Base-by-base conservation (phyloP, 2,113 vertebrate genomes). In the Urocolius indicus region DNA sequence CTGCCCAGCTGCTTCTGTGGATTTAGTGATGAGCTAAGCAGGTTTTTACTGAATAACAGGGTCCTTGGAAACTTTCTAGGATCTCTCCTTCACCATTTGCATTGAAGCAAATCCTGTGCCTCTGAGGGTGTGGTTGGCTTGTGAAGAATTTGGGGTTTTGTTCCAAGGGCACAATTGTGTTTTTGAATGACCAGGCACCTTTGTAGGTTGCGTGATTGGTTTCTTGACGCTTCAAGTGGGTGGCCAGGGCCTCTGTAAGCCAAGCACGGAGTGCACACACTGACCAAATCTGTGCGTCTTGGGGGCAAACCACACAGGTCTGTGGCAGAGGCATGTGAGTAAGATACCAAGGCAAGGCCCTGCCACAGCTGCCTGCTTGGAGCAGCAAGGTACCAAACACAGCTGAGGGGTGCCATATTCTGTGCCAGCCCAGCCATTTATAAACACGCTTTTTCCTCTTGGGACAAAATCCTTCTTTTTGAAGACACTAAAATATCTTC, bases 291-390 rank as follows among this genome's bases (percentile, higher is more conserved):
- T 36, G 16, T 71, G 58, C 49, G 22, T 73, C 24, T 16, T 62
- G 15, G 0, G 2, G 55, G 30, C 11, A 86, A 57, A 75, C 9
- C 59, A 10, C 38, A 23, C 29, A 21, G n/a, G 4, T 55, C 20
- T 66, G 67, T n/a, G 62, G 7, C 63, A 79, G 49, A 24, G n/a
- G 18, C 2, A 0, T 13, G 45, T 0, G 0, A 78, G 26, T 18
- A 52, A n/a, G 18, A 16, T 45, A 41, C 22, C 6, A 16, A 22
- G 16, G 43, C 30, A 88, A 65, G 41, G 23, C 36, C 19, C 10
- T 0, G 0, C 3, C 16, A 10, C 0, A 0, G 11, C 29, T 91
- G 68, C 27, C 34, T 49, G 5, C 45, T 51, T 32, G 38, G 51
- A 49, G 59, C 80, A 66, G 29, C n/a, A 32, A 57, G 27, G n/a